Percentiles rank a stretch among this genome's conserved stretches.
phyloP scores from a whole-genome alignment of 2,113 vertebrate genomes.

The Cathartes aura region DNA sequence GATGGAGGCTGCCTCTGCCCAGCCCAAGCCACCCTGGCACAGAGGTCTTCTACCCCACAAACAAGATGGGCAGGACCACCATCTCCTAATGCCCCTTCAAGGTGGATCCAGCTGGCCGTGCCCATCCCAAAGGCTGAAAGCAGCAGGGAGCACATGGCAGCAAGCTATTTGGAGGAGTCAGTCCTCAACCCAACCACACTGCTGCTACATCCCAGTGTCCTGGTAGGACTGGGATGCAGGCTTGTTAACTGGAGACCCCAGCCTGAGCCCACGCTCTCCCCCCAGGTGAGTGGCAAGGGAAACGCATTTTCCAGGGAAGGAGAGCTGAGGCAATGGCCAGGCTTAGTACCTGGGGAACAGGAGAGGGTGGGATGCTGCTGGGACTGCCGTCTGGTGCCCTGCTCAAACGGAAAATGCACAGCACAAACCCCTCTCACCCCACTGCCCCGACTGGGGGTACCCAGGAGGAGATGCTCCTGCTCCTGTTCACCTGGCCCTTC shows the following conservation, averaged over 20 bases:
- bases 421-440: not conserved
- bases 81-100: fast-evolving
- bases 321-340: fast-evolving
- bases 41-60: not conserved
- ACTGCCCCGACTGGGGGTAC: fast-evolving
- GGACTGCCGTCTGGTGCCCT: not conserved
- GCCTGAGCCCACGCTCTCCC: fast-evolving
- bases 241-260: not conserved
- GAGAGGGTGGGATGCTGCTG: not conserved
- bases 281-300: fast-evolving
- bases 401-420: fast-evolving
- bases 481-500: not conserved
- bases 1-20: not conserved
- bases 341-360: not conserved
- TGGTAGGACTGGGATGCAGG: not conserved
- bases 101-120: not conserved
- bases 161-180: fast-evolving
- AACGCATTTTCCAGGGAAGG: not conserved
- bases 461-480: not conserved
- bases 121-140: not conserved
- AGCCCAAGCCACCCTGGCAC: no score
- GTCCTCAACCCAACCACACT: not conserved
- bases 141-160: not conserved
- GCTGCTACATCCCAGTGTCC: not conserved
- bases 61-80: fast-evolving